These are phyloP conservation scores for Hyperoodon ampullatus DNA, from an alignment of 2,113 vertebrate genomes.

Conservation along the genomic window DNA sequence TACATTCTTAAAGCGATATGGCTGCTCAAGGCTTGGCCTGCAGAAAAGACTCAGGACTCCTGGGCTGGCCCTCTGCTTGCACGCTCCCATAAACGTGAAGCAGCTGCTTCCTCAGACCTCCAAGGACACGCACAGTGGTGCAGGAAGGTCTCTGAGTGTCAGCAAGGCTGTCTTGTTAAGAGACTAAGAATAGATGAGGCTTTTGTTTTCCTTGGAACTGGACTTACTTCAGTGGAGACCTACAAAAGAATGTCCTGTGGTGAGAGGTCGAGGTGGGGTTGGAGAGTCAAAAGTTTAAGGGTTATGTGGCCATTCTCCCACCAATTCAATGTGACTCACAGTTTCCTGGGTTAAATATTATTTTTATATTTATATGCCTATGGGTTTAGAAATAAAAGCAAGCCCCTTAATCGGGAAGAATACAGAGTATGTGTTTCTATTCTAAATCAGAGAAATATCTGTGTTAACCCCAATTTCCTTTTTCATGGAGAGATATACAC, in stretches of 20 bases:
- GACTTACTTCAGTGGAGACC: neutral
- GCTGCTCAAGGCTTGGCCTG: neutral
- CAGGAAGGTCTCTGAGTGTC: neutral
- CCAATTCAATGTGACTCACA: neutral
- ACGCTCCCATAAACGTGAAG: neutral
- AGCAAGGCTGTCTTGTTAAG: constrained; percentile 27
- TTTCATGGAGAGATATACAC: neutral
- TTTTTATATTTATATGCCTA: neutral
- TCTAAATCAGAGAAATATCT: neutral
- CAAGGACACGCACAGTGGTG: neutral
- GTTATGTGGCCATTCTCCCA: neutral
- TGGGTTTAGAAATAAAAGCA: constrained; percentile 46
- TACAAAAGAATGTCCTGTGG: constrained; percentile 3
- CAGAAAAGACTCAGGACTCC: neutral
- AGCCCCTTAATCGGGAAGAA: neutral
- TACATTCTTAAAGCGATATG: neutral
- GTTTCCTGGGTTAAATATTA: neutral
- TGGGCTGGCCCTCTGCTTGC: neutral
- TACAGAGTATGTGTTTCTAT: neutral
- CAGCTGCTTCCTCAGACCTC: neutral
- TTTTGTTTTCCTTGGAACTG: constrained; percentile 64
- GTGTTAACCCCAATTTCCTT: neutral
- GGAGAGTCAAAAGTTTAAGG: neutral
- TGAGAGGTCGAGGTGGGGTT: neutral
- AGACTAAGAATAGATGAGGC: neutral